Conservation (phyloP, 2,888 invertebrate species). For the Drosophila limbata region DNA sequence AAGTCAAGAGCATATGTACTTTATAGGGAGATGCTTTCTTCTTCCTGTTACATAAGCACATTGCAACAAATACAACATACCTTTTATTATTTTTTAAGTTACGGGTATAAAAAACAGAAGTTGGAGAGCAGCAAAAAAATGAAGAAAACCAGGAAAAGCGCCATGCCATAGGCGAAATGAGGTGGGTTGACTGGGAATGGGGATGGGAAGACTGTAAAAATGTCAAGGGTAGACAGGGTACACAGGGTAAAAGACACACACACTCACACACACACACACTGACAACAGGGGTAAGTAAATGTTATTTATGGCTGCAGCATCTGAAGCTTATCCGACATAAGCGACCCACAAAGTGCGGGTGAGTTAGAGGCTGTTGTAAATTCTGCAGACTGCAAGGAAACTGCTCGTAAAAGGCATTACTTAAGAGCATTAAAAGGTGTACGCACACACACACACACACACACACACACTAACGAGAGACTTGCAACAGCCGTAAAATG, state of each 20-base stretch:
- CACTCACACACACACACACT: conserved; percentile 2
- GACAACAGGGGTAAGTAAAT: conserved; percentile 55
- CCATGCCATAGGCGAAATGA: conserved; percentile 50
- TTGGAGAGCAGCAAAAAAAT: conserved; percentile 24
- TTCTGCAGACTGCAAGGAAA: conserved; percentile 68
- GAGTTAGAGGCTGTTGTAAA: conserved; percentile 67
- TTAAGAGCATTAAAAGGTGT: conserved; percentile 58
- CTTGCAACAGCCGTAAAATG: conserved; percentile 67
- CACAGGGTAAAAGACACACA: conserved; percentile 6
- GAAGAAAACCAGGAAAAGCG: conserved; percentile 19
- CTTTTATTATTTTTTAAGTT: no score
- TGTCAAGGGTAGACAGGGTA: conserved; percentile 50
- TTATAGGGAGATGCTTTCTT: no score
- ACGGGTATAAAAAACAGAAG: no score
- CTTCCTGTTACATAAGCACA: no score
- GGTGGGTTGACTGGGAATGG: conserved; percentile 51
- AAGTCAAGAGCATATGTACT: no score
- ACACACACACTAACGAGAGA: conserved; percentile 20
- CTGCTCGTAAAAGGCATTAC: conserved; percentile 68
- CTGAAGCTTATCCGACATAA: conserved; percentile 53
- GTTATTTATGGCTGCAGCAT: conserved; percentile 77
- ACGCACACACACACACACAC: conserved; percentile 27
- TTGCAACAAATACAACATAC: no score
- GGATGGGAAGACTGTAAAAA: conserved; percentile 56
- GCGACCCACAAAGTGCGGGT: conserved; percentile 52